phyloP scores from a whole-genome alignment of 2,888 invertebrate genomes.

The Conchocele bisecta region DNA sequence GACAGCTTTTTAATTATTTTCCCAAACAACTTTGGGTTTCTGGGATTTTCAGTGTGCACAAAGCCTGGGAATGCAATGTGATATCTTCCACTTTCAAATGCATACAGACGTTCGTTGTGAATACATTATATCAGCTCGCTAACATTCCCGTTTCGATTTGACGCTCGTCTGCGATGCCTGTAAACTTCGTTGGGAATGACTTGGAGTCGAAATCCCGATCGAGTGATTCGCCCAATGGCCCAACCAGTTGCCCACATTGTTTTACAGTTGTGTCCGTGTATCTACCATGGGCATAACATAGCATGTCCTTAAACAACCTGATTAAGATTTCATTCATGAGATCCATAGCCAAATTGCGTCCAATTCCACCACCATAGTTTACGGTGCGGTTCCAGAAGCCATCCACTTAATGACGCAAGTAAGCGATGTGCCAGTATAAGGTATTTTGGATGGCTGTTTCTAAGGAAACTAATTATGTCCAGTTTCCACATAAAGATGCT shows the following conservation, averaged over 20 bases:
- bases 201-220: slow-evolving; percentile 21
- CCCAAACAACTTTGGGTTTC: neutral
- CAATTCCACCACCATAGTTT: slow-evolving; percentile 38
- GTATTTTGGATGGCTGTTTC: slow-evolving; percentile 24
- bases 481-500: slow-evolving; percentile 34
- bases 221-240: slow-evolving; percentile 25
- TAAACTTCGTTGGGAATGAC: slow-evolving; percentile 28
- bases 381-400: slow-evolving; percentile 33
- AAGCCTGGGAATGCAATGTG: slow-evolving; percentile 1
- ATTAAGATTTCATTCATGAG: slow-evolving; percentile 48
- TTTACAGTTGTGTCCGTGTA: slow-evolving; percentile 27
- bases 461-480: slow-evolving; percentile 22
- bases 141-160: slow-evolving; percentile 24
- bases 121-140: neutral
- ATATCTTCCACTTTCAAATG: neutral
- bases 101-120: neutral
- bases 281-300: slow-evolving; percentile 5
- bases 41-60: slow-evolving; percentile 3
- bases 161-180: slow-evolving; percentile 12
- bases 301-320: slow-evolving; percentile 22
- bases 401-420: neutral
- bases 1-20: slow-evolving; percentile 16
- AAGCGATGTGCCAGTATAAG: slow-evolving; percentile 39
- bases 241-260: slow-evolving; percentile 30
- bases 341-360: slow-evolving; percentile 31